Percentiles rank a stretch among this genome's conserved stretches.
phyloP scores from a whole-genome alignment of 2,113 vertebrate species.

The Gadus macrocephalus region DNA sequence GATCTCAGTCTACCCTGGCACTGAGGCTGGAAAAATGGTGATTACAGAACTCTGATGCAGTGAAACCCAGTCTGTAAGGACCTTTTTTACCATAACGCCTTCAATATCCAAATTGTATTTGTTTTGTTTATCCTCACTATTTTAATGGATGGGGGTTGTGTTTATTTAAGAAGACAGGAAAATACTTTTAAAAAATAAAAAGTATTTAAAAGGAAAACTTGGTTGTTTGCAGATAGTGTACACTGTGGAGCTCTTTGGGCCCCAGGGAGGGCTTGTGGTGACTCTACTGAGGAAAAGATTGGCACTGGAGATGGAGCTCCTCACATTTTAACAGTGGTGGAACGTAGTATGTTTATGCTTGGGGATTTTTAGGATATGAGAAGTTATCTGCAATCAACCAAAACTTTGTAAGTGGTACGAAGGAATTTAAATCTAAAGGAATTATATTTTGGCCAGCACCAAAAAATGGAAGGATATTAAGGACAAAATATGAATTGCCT shows the following conservation, averaged over 20 bases:
- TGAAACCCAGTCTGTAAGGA: constrained; percentile 66
- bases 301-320: constrained; percentile 2
- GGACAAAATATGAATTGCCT: neutral
- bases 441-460: neutral
- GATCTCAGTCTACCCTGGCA: constrained; percentile 40
- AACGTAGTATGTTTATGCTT: neutral
- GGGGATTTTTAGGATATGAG: neutral
- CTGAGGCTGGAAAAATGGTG: constrained; percentile 48
- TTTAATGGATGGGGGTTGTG: neutral
- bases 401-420: neutral
- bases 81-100: constrained; percentile 71
- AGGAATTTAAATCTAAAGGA: neutral
- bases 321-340: neutral
- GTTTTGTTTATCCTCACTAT: constrained; percentile 42
- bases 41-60: constrained; percentile 59
- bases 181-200: constrained; percentile 30
- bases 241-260: constrained; percentile 24
- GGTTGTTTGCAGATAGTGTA: constrained; percentile 20
- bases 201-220: constrained; percentile 16
- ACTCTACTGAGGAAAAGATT: constrained; percentile 21
- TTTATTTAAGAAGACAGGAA: constrained; percentile 33
- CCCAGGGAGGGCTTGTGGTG: constrained; percentile 45
- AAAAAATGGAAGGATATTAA: neutral
- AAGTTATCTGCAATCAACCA: neutral
- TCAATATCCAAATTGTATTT: constrained; percentile 62